Evolutionary conservation across 2,113 vertebrate species (phyloP).

Genomic region (Emydocephalus ijimae): DNA sequence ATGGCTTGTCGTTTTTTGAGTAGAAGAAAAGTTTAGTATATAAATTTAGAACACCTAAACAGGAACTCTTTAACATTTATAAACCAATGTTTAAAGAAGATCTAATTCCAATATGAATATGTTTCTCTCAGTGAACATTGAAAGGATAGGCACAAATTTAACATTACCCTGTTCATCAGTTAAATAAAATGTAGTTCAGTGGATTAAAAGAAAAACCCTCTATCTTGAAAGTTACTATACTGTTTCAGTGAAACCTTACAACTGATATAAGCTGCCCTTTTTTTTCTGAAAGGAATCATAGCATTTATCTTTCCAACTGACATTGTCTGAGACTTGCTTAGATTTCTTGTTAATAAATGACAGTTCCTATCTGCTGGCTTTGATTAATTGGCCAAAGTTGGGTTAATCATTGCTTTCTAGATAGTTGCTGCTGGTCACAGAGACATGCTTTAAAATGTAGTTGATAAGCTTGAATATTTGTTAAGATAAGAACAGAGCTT

Average conservation of each 20-base stretch:
- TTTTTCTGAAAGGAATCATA: slow-evolving; percentile 2
- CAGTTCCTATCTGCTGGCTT: slow-evolving; percentile 21
- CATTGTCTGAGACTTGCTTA: slow-evolving; percentile 23
- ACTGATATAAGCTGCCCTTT: not conserved
- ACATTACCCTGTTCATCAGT: not conserved
- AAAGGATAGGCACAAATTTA: not conserved
- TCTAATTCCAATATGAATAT: not conserved
- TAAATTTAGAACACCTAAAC: not conserved
- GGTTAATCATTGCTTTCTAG: slow-evolving; percentile 28
- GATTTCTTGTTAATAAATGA: slow-evolving; percentile 29
- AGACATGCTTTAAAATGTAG: slow-evolving; percentile 25
- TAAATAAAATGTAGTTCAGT: not conserved
- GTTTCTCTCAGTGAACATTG: not conserved
- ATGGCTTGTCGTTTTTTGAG: not conserved
- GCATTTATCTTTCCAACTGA: slow-evolving; percentile 19
- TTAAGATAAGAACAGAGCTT: slow-evolving; percentile 24
- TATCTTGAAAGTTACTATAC: not conserved
- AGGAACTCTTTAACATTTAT: too few relatives aligned
- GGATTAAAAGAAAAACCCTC: slow-evolving; percentile 3
- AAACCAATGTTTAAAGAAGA: not conserved
- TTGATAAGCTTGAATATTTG: slow-evolving; percentile 17
- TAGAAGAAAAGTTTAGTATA: not conserved
- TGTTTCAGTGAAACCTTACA: not conserved
- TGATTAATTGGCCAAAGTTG: slow-evolving; percentile 35
- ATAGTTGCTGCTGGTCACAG: slow-evolving; percentile 26